Evolutionary conservation across 1,140 invertebrate genomes (phyloP).

Genomic region (Hesperophylax magnus): DNA sequence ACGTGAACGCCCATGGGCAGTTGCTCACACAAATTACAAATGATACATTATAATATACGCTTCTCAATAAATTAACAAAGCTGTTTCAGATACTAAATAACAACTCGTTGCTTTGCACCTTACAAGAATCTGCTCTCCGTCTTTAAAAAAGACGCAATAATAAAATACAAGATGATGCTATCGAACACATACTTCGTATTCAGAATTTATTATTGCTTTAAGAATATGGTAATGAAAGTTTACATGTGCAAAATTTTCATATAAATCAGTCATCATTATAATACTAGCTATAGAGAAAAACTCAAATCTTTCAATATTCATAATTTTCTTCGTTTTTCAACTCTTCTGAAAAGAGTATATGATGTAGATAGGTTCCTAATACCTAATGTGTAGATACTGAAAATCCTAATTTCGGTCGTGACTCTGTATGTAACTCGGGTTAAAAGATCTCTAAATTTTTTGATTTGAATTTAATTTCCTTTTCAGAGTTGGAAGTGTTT

Average conservation of each 20-base stretch:
- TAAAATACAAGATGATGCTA: slow-evolving; percentile 19
- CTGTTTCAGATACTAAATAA: background rate
- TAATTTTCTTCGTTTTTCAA: no score
- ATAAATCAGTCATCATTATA: background rate
- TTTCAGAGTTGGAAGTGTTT: no score
- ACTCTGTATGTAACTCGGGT: no score
- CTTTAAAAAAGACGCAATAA: slow-evolving; percentile 11
- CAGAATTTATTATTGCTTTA: slow-evolving; percentile 17
- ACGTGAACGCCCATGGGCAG: slow-evolving; percentile 10
- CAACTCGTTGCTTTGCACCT: slow-evolving; percentile 5
- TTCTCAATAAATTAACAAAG: slow-evolving; percentile 23
- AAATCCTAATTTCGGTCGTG: no score
- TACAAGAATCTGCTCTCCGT: background rate
- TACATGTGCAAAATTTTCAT: background rate
- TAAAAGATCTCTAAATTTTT: no score
- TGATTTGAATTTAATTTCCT: no score
- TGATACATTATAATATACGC: background rate
- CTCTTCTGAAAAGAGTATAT: no score
- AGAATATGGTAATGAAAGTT: slow-evolving; percentile 10
- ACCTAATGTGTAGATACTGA: no score
- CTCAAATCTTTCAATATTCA: no score
- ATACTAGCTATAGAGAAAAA: no score
- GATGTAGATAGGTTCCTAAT: no score
- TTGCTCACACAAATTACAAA: background rate
- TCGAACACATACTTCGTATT: slow-evolving; percentile 14